These are phyloP conservation scores for Empis stercorea DNA, from an alignment of 2,888 invertebrate genomes.

Conservation along the genomic window DNA sequence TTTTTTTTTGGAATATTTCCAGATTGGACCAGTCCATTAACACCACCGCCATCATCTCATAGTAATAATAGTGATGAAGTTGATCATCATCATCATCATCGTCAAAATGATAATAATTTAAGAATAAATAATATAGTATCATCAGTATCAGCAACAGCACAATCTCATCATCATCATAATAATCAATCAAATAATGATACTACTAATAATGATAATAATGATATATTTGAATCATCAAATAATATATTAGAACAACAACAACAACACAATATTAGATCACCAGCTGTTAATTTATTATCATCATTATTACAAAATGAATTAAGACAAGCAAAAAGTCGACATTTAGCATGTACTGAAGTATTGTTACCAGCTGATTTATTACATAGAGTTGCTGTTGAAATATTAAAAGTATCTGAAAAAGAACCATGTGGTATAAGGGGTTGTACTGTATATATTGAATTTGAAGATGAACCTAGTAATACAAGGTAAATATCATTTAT, in stretches of 20 bases:
- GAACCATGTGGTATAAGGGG: conserved; percentile 85
- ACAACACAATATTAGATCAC: conserved; percentile 1
- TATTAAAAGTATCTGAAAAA: conserved; percentile 69
- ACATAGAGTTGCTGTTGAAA: conserved; percentile 63
- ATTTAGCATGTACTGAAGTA: conserved; percentile 73
- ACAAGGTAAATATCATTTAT: conserved; percentile 37
- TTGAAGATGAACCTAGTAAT: conserved; percentile 53
- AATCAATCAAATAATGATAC: no score
- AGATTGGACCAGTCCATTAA: conserved; percentile 36
- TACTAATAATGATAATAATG: not conserved
- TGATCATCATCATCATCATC: conserved; percentile 2
- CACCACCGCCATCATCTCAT: conserved; percentile 21
- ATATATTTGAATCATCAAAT: not conserved
- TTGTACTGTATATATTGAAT: conserved; percentile 72
- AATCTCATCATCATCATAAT: no score
- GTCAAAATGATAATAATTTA: not conserved
- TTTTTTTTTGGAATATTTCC: conserved; percentile 8
- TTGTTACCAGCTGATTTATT: conserved; percentile 72
- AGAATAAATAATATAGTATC: conserved; percentile 1
- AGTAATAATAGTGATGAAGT: not conserved
- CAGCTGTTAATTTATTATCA: conserved; percentile 45
- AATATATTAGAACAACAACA: conserved; percentile 2
- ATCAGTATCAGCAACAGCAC: conserved; percentile 9
- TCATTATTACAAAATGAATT: conserved; percentile 65
- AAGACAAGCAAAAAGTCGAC: conserved; percentile 64